These are phyloP conservation scores for Tetranychus truncatus DNA, from an alignment of 2,888 invertebrate genomes.

Conservation along the genomic window DNA sequence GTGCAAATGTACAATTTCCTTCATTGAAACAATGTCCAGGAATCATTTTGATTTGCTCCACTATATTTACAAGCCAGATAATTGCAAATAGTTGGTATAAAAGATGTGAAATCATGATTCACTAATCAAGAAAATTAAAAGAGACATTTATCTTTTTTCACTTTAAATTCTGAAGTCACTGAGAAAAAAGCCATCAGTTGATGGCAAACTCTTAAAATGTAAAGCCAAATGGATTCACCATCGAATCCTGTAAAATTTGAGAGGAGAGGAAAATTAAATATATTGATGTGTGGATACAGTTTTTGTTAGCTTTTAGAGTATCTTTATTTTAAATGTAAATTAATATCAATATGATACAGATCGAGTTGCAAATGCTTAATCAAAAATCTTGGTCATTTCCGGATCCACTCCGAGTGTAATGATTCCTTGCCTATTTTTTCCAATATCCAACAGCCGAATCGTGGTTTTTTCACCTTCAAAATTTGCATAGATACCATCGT, in stretches of 20 bases:
- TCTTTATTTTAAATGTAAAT: background rate
- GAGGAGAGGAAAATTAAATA: too few relatives aligned
- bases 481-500: background rate
- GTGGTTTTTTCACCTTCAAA: background rate
- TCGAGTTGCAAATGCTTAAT: background rate
- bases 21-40: background rate
- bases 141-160: too few relatives aligned
- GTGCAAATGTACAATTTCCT: background rate
- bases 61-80: background rate
- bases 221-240: too few relatives aligned
- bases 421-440: background rate
- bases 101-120: background rate
- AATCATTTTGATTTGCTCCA: background rate
- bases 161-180: too few relatives aligned
- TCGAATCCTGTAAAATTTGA: too few relatives aligned
- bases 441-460: background rate
- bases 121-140: background rate
- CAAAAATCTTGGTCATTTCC: background rate
- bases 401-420: background rate
- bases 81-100: background rate
- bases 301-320: background rate
- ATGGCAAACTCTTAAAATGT: too few relatives aligned
- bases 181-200: too few relatives aligned
- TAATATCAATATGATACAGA: background rate
- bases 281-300: too few relatives aligned